These are phyloP conservation scores for Genyomyrus donnyi DNA, from an alignment of 2,113 vertebrate genomes.

Conservation along the genomic window DNA sequence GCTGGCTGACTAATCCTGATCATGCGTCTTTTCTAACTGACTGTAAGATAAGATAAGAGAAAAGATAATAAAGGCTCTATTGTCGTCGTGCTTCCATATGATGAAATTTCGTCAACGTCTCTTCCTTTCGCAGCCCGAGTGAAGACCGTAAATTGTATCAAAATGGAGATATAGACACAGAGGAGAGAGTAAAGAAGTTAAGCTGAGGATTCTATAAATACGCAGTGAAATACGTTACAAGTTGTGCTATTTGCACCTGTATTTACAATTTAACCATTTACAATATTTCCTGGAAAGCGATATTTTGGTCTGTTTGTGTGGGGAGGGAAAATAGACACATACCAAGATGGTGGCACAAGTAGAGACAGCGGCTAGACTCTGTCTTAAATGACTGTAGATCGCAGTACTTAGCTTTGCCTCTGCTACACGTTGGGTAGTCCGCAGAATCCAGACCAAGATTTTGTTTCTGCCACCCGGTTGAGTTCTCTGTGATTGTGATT, in stretches of 20 bases:
- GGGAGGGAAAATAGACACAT: neutral
- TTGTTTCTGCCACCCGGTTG: no score
- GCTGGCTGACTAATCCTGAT: neutral
- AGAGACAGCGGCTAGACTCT: neutral
- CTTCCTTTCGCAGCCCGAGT: neutral
- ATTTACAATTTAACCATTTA: neutral
- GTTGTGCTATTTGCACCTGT: neutral
- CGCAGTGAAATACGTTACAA: neutral
- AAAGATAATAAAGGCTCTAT: neutral
- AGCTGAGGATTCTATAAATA: neutral
- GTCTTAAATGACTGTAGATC: neutral
- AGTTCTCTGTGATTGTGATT: no score
- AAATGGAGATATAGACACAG: neutral
- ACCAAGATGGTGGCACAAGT: neutral
- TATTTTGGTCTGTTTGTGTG: neutral
- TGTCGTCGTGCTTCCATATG: neutral
- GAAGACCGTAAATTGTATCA: neutral
- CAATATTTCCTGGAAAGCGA: neutral
- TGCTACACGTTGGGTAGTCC: neutral
- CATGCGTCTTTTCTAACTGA: neutral
- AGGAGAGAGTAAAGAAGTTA: neutral
- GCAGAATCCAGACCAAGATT: neutral
- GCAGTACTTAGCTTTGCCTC: neutral
- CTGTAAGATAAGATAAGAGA: neutral
- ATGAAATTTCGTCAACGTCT: neutral